Evolutionary conservation across 2,888 invertebrate species (phyloP).

Genomic region (Phortica magna): DNA sequence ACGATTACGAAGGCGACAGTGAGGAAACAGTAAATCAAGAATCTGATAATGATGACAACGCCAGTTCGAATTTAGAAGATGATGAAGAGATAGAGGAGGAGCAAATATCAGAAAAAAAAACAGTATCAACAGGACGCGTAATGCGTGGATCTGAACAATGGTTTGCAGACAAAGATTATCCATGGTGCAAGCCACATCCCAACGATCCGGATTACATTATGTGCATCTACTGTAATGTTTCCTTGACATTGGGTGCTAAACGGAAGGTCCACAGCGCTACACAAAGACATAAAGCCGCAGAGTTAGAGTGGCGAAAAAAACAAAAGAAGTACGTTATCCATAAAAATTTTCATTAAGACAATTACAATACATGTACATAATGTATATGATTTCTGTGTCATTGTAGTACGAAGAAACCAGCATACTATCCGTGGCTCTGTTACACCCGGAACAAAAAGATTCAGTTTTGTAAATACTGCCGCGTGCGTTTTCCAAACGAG

Average conservation of each 20-base stretch:
- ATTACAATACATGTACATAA: no score
- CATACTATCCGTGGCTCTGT: slow-evolving; percentile 58
- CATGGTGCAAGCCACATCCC: slow-evolving; percentile 49
- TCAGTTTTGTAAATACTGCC: slow-evolving; percentile 62
- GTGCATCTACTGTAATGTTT: slow-evolving; percentile 51
- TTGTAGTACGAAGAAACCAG: slow-evolving; percentile 24
- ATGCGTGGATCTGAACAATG: slow-evolving; percentile 47
- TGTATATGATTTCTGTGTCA: neutral
- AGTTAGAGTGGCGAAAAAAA: neutral
- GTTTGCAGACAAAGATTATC: slow-evolving; percentile 42
- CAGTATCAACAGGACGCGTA: neutral
- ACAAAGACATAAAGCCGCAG: slow-evolving; percentile 43
- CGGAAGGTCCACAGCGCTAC: slow-evolving; percentile 45
- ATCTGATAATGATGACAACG: neutral
- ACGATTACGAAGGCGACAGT: slow-evolving; percentile 29
- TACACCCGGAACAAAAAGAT: slow-evolving; percentile 56
- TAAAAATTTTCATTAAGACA: neutral
- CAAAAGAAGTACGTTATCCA: neutral
- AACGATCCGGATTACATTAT: slow-evolving; percentile 49
- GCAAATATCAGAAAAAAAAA: no score
- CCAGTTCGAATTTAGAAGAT: neutral
- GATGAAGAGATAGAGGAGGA: neutral
- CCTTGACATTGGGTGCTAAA: slow-evolving; percentile 29
- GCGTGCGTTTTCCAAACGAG: slow-evolving; percentile 57
- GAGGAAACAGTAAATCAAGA: slow-evolving; percentile 41